Conservation (phyloP, 2,797 vertebrate species). For the Meda fulgida region DNA sequence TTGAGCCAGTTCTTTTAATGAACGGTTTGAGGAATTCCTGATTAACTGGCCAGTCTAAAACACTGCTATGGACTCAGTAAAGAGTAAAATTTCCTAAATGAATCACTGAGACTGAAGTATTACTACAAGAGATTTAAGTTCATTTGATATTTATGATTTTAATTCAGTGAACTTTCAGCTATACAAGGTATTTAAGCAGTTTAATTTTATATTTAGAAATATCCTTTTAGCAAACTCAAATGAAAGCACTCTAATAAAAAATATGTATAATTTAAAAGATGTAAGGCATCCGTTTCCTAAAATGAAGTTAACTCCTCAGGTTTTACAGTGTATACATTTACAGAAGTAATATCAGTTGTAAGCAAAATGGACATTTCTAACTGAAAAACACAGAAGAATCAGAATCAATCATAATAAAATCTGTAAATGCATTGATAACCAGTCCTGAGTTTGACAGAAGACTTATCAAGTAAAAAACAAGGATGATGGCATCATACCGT, state of each 20-base stretch:
- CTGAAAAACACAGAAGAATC: not conserved
- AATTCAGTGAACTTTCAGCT: not conserved
- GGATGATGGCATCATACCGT: constrained; percentile 76
- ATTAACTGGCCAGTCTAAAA: not conserved
- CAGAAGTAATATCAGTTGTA: not conserved
- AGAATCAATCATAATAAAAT: not conserved
- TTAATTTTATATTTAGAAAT: not conserved
- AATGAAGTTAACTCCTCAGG: not conserved
- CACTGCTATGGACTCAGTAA: not conserved
- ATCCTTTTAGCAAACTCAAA: not conserved
- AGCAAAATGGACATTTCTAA: not conserved
- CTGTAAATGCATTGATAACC: not conserved
- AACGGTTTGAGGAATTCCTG: not conserved
- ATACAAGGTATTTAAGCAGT: not conserved
- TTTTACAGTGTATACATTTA: not conserved
- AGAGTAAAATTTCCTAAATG: not conserved
- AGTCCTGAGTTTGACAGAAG: not conserved
- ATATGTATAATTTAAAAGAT: not conserved
- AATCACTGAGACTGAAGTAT: not conserved
- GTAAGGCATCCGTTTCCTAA: not conserved
- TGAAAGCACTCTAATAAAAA: not conserved
- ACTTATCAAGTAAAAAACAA: not conserved
- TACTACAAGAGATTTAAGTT: not conserved
- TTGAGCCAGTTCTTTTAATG: not conserved
- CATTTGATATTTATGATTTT: not conserved